phyloP scores from a whole-genome alignment of 2,888 invertebrate species.

The Allophyes oxyacanthae region DNA sequence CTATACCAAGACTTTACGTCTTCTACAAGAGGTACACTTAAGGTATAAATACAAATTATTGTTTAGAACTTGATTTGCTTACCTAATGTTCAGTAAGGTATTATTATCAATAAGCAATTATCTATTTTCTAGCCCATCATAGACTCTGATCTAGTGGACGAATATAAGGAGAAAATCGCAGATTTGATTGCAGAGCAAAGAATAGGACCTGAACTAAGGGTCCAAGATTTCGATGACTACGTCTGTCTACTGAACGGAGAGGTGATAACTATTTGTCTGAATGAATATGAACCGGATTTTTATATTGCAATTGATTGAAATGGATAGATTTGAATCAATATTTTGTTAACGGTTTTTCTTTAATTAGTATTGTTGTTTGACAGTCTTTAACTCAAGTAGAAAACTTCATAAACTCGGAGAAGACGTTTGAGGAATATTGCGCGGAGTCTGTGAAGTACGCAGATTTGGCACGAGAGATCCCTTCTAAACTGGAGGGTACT shows the following conservation, averaged over 20 bases:
- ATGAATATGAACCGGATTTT: background rate
- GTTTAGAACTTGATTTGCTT: too few relatives aligned
- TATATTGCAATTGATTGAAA: background rate
- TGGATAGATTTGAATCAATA: background rate
- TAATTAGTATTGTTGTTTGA: constrained; percentile 2
- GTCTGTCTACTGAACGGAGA: constrained; percentile 93
- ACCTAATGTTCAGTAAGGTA: background rate
- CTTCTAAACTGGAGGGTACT: constrained; percentile 90
- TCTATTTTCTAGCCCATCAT: constrained; percentile 91
- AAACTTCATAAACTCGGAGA: constrained; percentile 91
- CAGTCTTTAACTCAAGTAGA: constrained; percentile 91
- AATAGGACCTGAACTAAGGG: constrained; percentile 92
- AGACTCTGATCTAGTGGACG: constrained; percentile 91
- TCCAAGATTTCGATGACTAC: constrained; percentile 95
- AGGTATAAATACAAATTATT: constrained; percentile 60
- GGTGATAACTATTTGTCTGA: constrained; percentile 63
- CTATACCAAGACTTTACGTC: constrained; percentile 91
- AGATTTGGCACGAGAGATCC: constrained; percentile 90
- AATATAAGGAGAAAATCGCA: constrained; percentile 90
- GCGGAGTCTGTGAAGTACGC: constrained; percentile 90
- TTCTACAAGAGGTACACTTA: constrained; percentile 62
- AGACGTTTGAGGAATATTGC: constrained; percentile 91
- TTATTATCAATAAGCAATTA: background rate
- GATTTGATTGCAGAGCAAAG: constrained; percentile 92
- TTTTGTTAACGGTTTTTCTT: background rate